phyloP scores from a whole-genome alignment of 2,888 invertebrate species.

The Steinernema scapterisci region DNA sequence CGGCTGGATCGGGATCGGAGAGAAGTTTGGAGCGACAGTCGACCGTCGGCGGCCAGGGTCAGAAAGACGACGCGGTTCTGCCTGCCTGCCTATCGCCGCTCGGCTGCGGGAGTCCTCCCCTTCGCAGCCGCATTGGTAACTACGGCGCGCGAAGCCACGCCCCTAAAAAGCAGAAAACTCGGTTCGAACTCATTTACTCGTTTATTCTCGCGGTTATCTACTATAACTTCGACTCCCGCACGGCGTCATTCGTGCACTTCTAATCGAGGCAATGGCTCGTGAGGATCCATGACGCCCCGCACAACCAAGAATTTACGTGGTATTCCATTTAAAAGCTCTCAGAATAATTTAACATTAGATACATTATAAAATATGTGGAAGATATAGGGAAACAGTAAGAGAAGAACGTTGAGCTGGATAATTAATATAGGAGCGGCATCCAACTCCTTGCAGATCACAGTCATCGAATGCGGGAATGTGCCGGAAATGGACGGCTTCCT shows the following conservation, averaged over 20 bases:
- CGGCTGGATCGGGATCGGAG: not conserved
- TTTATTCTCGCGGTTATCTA: too few relatives aligned
- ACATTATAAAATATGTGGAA: too few relatives aligned
- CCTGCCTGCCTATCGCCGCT: not conserved
- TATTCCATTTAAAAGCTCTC: too few relatives aligned
- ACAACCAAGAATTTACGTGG: too few relatives aligned
- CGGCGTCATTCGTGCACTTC: too few relatives aligned
- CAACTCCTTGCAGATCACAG: not conserved
- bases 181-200: not conserved
- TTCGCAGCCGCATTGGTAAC: slow-evolving; percentile 3
- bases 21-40: slow-evolving; percentile 10
- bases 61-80: slow-evolving; percentile 2
- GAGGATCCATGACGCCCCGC: too few relatives aligned
- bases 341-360: too few relatives aligned
- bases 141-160: slow-evolving; percentile 16
- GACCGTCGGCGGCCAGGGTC: slow-evolving; percentile 11
- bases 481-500: not conserved
- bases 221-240: too few relatives aligned
- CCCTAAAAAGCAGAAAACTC: not conserved
- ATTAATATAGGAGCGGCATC: too few relatives aligned
- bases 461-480: not conserved
- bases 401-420: too few relatives aligned
- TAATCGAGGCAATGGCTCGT: too few relatives aligned
- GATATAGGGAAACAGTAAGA: too few relatives aligned
- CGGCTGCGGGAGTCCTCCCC: not conserved